Evolutionary conservation across 1,140 invertebrate genomes (phyloP), one percentile per base, ranked within the genome.

Genomic region (Lethocerus indicus): DNA sequence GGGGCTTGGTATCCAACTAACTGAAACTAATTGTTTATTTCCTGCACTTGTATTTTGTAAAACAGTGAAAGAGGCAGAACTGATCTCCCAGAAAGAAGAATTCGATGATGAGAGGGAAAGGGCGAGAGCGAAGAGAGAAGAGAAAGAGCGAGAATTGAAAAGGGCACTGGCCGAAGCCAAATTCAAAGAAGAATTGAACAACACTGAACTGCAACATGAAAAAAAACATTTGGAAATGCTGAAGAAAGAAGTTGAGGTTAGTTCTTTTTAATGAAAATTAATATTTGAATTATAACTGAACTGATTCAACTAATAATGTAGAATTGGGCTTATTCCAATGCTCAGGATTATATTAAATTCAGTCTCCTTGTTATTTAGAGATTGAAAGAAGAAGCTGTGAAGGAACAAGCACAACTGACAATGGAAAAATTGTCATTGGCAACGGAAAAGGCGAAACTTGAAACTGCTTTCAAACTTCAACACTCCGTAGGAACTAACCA

Each of bases 301-400:
- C n/a, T n/a, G n/a, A n/a, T n/a, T n/a, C n/a, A n/a, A n/a, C n/a
- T n/a, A n/a, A n/a, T n/a, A n/a, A n/a, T n/a, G n/a, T n/a, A n/a
- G n/a, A n/a, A n/a, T n/a, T n/a, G n/a, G n/a, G n/a, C n/a, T n/a
- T n/a, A n/a, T n/a, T n/a, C n/a, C n/a, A n/a, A n/a, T n/a, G n/a
- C n/a, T n/a, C n/a, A n/a, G n/a, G n/a, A n/a, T n/a, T n/a, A n/a
- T n/a, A n/a, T n/a, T n/a, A n/a, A n/a, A n/a, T n/a, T n/a, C n/a
- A n/a, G n/a, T n/a, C n/a, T n/a, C n/a, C n/a, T n/a, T n/a, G n/a
- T n/a, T n/a, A n/a, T n/a, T n/a, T 32, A 53, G 52, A 26, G 29
- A 42, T 46, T 53, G 47, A 45, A 48, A 32, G 48, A 50, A 12
- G 27, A 49, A 35, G 52, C 52, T 9, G 9, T 53, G 12, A 46